Evolutionary conservation across 2,888 invertebrate species (phyloP).

Genomic region (Thereva nobilitata): DNA sequence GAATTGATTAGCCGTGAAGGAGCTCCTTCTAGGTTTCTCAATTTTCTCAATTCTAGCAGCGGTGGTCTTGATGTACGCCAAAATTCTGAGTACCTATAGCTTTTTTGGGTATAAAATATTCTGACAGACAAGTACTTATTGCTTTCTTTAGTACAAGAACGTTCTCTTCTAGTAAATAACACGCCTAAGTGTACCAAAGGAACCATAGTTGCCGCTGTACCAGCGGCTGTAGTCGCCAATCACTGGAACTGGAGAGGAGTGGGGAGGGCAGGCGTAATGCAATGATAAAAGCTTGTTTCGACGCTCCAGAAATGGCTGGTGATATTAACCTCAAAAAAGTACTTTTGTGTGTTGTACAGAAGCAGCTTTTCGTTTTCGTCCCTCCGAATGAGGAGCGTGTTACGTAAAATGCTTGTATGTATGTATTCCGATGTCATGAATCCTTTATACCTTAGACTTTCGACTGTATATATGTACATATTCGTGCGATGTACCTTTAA

Average conservation of each 20-base stretch:
- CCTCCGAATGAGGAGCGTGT: conserved; percentile 18
- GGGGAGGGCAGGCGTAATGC: neutral
- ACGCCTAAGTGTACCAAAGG: neutral
- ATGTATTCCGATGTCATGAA: no score
- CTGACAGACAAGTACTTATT: no score
- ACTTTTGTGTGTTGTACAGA: conserved; percentile 37
- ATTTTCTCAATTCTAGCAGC: no score
- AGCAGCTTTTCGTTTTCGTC: conserved; percentile 25
- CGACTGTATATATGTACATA: no score
- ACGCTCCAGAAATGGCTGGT: conserved; percentile 27
- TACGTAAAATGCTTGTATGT: conserved; percentile 15
- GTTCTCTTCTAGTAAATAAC: no score
- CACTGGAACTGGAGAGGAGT: conserved; percentile 14
- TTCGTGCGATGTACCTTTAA: neutral
- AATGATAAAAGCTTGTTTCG: conserved; percentile 27
- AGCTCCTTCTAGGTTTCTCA: no score
- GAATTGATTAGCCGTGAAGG: no score
- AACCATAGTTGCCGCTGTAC: conserved; percentile 23
- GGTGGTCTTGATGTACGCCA: no score
- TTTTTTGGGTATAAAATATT: no score
- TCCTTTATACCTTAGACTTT: no score
- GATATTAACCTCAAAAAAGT: conserved; percentile 39
- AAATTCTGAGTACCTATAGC: no score
- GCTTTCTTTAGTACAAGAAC: no score
- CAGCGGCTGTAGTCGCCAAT: conserved; percentile 18